Base-by-base conservation (phyloP, 2,113 vertebrate species). In the Perca flavescens region DNA sequence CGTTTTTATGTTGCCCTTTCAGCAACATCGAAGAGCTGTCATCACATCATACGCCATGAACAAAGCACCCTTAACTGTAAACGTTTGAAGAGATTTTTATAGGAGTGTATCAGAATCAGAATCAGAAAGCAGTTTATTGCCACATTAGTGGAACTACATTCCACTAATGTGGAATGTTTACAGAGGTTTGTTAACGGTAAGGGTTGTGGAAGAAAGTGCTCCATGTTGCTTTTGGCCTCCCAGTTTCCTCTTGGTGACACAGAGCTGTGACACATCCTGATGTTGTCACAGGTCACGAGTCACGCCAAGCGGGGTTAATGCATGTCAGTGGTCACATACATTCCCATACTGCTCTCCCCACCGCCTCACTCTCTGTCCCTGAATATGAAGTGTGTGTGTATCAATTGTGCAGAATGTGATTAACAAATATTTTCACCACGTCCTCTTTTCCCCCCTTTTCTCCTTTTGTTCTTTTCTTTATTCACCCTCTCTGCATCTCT, bases 351-450 rank as follows among this genome's bases (percentile, higher is more conserved):
- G 43, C 58, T 53, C 43, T 78, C 53, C 65, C 54, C 66, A 1
- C 67, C 75, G n/a, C 76, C 77, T 63, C 80, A 36, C 54, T 47
- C 56, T 67, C 56, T 21, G 4, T 58, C 79, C n/a, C 74, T 88
- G 40, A 89, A 76, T 86, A 80, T 88, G 8, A 89, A 86, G 71
- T 86, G 6, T 92, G 28, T 28, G 58, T 88, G 63, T 90, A 25
- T 78, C 3, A 40, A 74, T 74, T 84, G 60, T 91, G 83, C 79
- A 85, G 15, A 77, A 89, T 91, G 77, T 85, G 43, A 94, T 87
- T 93, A 93, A 94, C 89, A 87, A 89, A 75, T 86, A 57, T 91
- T 86, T 90, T 83, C 91, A 90, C 77, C 87, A 76, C 80, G 17
- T 80, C 81, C 77, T 86, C 83, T 82, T 82, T 80, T 72, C 17